A percentile compares a stretch with the other conserved stretches of the same genome.
Evolutionary conservation across 2,888 invertebrate genomes (phyloP).

Genomic region (Caenorhabditis drosophilae): DNA sequence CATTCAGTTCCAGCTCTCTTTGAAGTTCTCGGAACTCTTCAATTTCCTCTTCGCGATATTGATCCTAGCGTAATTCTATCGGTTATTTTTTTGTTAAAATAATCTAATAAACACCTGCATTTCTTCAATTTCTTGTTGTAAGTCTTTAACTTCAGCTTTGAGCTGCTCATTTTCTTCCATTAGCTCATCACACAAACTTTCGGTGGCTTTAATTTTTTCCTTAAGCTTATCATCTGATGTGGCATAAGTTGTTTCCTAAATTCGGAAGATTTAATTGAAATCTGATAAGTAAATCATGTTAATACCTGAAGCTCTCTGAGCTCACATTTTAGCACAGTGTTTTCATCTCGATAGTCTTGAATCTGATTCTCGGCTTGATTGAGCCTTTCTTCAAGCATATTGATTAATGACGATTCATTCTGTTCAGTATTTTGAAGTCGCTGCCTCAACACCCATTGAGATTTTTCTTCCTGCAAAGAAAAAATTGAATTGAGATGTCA

Average conservation of each 20-base stretch:
- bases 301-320: slow-evolving; percentile 77
- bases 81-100: neutral
- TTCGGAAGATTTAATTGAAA: neutral
- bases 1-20: slow-evolving; percentile 92
- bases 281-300: neutral
- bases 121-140: slow-evolving; percentile 97
- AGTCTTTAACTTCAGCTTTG: slow-evolving; percentile 82
- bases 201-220: slow-evolving; percentile 85
- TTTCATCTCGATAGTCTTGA: slow-evolving; percentile 76
- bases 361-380: slow-evolving; percentile 60
- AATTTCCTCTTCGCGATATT: slow-evolving; percentile 88
- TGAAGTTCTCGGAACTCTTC: slow-evolving; percentile 92
- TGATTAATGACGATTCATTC: slow-evolving; percentile 40
- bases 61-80: too few relatives aligned
- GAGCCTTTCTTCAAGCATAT: slow-evolving; percentile 54
- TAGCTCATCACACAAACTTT: slow-evolving; percentile 87
- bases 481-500: too few relatives aligned
- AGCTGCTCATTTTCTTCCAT: slow-evolving; percentile 76
- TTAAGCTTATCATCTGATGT: slow-evolving; percentile 77
- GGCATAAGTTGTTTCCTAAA: slow-evolving; percentile 50
- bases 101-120: slow-evolving; percentile 78
- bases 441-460: slow-evolving; percentile 34
- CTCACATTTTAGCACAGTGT: slow-evolving; percentile 78
- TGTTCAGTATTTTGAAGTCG: slow-evolving; percentile 37
- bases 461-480: slow-evolving; percentile 37